Percentiles rank a stretch among this genome's conserved stretches.
phyloP scores from a whole-genome alignment of 2,113 vertebrate genomes.

The Anseranas semipalmata region DNA sequence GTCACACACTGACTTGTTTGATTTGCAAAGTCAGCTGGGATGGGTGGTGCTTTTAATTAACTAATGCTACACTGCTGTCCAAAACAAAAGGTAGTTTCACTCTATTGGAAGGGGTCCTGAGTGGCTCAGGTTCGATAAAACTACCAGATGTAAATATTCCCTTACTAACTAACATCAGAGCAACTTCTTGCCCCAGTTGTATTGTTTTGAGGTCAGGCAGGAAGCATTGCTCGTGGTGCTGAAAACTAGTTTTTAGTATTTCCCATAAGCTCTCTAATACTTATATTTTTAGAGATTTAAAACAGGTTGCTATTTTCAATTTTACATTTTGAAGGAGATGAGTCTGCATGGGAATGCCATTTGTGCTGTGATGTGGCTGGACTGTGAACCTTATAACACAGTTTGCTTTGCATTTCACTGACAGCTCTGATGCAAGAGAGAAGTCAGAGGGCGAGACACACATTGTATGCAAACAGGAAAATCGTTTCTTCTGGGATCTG shows the following conservation, averaged over 20 bases:
- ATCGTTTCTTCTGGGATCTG: not conserved
- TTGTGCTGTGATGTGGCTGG: not conserved
- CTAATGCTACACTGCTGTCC: not conserved
- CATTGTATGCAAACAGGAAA: conserved; percentile 48
- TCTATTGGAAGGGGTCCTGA: not conserved
- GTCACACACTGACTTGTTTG: too few species aligned
- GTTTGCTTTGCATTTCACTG: conserved; percentile 19
- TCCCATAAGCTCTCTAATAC: not conserved
- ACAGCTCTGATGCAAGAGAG: conserved; percentile 6
- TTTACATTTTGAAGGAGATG: not conserved
- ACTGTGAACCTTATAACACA: conserved; percentile 6
- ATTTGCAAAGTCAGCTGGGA: not conserved
- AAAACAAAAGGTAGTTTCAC: not conserved
- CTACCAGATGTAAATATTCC: not conserved
- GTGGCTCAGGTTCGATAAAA: not conserved
- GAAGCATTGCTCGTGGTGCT: not conserved
- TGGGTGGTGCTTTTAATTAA: not conserved
- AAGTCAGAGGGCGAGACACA: conserved; percentile 47
- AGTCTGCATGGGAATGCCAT: not conserved
- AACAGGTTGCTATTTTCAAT: not conserved
- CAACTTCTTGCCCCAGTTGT: not conserved
- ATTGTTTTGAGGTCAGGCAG: not conserved
- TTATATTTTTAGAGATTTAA: not conserved
- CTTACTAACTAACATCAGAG: not conserved
- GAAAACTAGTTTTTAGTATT: not conserved